Conservation (phyloP, 2,113 vertebrate species). For the Equus przewalskii region DNA sequence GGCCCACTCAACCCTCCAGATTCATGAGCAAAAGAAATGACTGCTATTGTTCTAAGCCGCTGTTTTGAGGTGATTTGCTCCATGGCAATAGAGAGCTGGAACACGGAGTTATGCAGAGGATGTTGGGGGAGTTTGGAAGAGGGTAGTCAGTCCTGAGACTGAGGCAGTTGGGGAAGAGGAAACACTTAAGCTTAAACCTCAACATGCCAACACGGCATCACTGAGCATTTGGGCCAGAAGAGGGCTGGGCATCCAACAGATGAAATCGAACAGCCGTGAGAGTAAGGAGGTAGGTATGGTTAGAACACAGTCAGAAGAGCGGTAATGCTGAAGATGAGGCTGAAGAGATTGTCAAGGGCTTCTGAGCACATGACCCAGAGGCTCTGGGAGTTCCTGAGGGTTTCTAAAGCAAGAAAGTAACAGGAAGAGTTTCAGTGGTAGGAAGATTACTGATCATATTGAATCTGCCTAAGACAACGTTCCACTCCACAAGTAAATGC, state of each 20-base stretch:
- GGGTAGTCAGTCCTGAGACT: background rate
- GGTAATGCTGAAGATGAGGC: background rate
- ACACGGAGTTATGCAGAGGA: background rate
- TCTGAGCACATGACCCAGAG: background rate
- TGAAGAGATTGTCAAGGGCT: background rate
- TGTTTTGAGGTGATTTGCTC: background rate
- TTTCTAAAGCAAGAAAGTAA: background rate
- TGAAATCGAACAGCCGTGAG: background rate
- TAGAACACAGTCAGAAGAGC: background rate
- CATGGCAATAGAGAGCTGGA: background rate
- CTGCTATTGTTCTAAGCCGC: background rate
- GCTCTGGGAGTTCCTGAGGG: background rate
- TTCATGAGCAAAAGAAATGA: background rate
- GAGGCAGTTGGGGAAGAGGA: background rate
- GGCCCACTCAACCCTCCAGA: background rate
- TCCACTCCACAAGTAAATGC: background rate
- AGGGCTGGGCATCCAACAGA: background rate
- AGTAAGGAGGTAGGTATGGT: too few species aligned
- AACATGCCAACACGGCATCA: background rate
- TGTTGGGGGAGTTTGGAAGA: background rate
- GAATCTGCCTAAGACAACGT: background rate
- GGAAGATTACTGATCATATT: background rate
- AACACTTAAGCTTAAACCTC: background rate
- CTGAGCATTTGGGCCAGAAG: background rate
- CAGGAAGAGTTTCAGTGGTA: background rate